phyloP scores from a whole-genome alignment of 2,113 vertebrate species.

The Microcebus murinus region DNA sequence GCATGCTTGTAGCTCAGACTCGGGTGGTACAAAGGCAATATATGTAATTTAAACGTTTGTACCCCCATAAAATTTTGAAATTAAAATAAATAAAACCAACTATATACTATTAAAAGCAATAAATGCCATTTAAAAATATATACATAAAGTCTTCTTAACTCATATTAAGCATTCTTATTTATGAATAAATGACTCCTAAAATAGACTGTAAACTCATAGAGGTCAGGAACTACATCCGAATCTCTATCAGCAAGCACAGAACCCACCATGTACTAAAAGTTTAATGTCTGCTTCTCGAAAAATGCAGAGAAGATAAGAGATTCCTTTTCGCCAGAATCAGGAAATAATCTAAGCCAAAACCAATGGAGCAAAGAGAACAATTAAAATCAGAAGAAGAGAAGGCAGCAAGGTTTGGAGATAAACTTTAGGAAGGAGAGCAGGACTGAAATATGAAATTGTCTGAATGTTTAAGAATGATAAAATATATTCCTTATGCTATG shows the following conservation, averaged over 20 bases:
- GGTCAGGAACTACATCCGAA: background rate
- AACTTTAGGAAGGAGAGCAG: background rate
- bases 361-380: background rate
- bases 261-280: background rate
- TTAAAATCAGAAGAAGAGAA: background rate
- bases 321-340: background rate
- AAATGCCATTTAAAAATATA: background rate
- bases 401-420: rapidly evolving
- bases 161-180: background rate
- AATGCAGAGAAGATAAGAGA: background rate
- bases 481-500: background rate
- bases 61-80: too few species aligned
- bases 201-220: background rate
- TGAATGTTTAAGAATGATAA: background rate
- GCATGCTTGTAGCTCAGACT: too few species aligned
- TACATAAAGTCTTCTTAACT: background rate
- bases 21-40: too few species aligned
- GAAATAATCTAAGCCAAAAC: background rate
- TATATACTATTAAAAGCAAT: background rate
- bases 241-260: background rate
- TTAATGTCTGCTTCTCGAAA: background rate
- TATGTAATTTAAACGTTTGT: too few species aligned
- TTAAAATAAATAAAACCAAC: too few species aligned
- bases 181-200: background rate
- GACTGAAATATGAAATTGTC: rapidly evolving